Conservation (phyloP, 2,113 vertebrate genomes). For the Cyrtonyx montezumae region DNA sequence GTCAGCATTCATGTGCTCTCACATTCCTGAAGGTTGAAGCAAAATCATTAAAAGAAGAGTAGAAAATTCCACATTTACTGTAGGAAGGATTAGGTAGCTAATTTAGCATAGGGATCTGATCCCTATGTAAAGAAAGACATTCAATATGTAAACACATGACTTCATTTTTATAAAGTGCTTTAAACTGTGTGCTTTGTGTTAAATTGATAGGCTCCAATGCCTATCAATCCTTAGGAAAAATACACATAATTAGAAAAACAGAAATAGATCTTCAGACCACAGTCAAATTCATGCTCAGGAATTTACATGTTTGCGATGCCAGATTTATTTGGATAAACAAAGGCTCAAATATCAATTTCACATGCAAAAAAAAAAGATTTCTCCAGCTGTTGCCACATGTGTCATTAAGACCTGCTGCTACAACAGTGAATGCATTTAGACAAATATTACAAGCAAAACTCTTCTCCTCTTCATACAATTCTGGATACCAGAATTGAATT, state of each 20-base stretch:
- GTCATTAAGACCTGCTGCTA: background rate
- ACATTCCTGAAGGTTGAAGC: background rate
- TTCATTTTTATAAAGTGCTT: background rate
- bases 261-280: background rate
- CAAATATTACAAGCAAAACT: background rate
- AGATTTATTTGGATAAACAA: background rate
- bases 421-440: background rate
- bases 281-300: background rate
- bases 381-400: slow-evolving; percentile 57
- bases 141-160: background rate
- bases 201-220: background rate
- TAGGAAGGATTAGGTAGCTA: background rate
- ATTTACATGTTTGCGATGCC: slow-evolving; percentile 4
- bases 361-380: background rate
- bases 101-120: background rate
- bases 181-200: background rate
- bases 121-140: background rate
- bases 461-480: background rate
- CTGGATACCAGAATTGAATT: background rate
- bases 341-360: slow-evolving; percentile 39
- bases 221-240: background rate
- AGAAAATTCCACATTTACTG: background rate
- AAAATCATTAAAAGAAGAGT: background rate
- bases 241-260: background rate
- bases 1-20: background rate